phyloP scores from a whole-genome alignment of 2,113 vertebrate species.

The Chiloscyllium plagiosum region DNA sequence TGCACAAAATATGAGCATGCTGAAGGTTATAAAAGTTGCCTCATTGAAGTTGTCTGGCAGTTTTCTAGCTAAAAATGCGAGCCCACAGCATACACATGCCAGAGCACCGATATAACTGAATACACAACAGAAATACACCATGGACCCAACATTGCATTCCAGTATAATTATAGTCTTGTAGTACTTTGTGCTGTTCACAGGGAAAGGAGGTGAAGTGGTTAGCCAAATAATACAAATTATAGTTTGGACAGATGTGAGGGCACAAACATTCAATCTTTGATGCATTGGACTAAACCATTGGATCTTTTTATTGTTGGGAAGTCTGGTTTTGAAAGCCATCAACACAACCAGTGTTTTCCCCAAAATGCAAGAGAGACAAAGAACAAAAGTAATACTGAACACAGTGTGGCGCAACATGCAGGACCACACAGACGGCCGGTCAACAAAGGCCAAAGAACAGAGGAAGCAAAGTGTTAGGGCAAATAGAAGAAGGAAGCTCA shows the following conservation, averaged over 20 bases:
- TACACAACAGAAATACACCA: slow-evolving; percentile 29
- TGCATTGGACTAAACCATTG: slow-evolving; percentile 35
- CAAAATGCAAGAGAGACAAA: slow-evolving; percentile 37
- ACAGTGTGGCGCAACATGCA: slow-evolving; percentile 37
- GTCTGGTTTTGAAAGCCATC: slow-evolving; percentile 36
- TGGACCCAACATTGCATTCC: slow-evolving; percentile 34
- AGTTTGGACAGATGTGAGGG: slow-evolving; percentile 10
- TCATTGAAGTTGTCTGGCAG: slow-evolving; percentile 58
- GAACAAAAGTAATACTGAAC: slow-evolving; percentile 37
- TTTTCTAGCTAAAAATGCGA: slow-evolving; percentile 60
- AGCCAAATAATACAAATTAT: slow-evolving; percentile 33
- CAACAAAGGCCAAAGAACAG: slow-evolving; percentile 35
- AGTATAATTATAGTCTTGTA: slow-evolving; percentile 35
- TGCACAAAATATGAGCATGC: slow-evolving; percentile 63
- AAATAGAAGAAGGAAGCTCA: slow-evolving; percentile 37
- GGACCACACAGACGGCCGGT: slow-evolving; percentile 31
- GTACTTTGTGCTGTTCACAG: slow-evolving; percentile 19
- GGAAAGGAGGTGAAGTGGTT: slow-evolving; percentile 30
- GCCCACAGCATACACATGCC: slow-evolving; percentile 37
- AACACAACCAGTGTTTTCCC: slow-evolving; percentile 37
- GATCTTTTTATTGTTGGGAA: slow-evolving; percentile 29
- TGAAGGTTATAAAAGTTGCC: slow-evolving; percentile 59
- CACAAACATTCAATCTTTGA: slow-evolving; percentile 22
- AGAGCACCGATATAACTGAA: slow-evolving; percentile 35
- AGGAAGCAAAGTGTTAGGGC: slow-evolving; percentile 37